These are phyloP conservation scores for Tenualosa thibaudeaui DNA, from an alignment of 2,797 vertebrate genomes.

Conservation along the genomic window DNA sequence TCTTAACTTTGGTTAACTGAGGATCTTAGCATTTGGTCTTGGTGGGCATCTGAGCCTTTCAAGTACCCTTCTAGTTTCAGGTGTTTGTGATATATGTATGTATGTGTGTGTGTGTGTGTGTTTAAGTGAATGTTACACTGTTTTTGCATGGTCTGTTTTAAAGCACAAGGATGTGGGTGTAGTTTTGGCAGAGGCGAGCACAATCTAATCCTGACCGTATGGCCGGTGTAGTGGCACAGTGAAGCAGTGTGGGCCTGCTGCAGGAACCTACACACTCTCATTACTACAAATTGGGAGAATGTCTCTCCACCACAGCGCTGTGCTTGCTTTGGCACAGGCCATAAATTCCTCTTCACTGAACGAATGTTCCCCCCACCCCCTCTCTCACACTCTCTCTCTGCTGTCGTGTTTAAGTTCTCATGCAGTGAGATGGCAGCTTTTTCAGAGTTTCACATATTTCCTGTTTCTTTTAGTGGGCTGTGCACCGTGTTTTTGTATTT, in stretches of 20 bases:
- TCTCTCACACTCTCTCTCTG: background rate
- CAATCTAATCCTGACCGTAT: background rate
- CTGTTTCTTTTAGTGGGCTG: conserved; percentile 24
- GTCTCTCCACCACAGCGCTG: background rate
- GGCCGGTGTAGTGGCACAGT: background rate
- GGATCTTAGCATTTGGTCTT: too few species aligned
- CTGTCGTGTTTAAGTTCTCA: background rate
- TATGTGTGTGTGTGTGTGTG: background rate
- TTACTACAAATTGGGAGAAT: conserved; percentile 6
- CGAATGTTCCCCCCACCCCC: background rate
- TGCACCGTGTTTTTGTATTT: conserved; percentile 24
- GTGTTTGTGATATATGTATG: background rate
- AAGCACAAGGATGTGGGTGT: background rate
- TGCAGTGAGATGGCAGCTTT: background rate
- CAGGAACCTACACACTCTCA: conserved; percentile 27
- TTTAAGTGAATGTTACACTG: background rate
- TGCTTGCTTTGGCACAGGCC: background rate
- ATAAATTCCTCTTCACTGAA: conserved; percentile 1
- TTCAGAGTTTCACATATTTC: background rate
- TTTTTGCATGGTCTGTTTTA: background rate
- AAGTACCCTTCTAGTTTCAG: too few species aligned
- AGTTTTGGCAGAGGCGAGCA: background rate
- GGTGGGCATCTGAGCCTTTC: too few species aligned
- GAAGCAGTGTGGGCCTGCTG: background rate
- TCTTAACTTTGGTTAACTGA: too few species aligned